Evolutionary conservation across 1,140 invertebrate species (phyloP), one percentile per base, ranked within the genome.

Genomic region (Zelostemma sp.): DNA sequence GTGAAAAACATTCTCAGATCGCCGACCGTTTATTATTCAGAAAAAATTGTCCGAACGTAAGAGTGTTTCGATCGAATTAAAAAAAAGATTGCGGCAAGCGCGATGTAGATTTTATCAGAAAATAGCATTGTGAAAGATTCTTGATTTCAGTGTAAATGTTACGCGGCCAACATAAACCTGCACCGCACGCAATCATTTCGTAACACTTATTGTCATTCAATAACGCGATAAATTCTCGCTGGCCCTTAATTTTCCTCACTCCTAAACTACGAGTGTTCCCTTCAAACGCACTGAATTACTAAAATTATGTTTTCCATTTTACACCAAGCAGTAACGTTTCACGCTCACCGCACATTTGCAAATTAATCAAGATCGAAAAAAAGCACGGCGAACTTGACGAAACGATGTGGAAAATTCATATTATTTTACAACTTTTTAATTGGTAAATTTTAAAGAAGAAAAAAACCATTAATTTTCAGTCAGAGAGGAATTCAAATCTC

Each of bases 191-290:
- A 19, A 53, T 40, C 50, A 41, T 53, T 53, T 41, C 6, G 35
- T 53, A 53, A 17, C 50, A 33, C 50, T 53, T 41, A 40, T 53
- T 53, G 35, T 54, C 51, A 54, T 54, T 54, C 41, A 54, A 54
- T 54, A 54, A 54, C 51, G 51, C 40, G 25, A 54, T 54, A 54
- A 54, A 54, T 43, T 33, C 3, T 54, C 40, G n/a, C 14, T 14
- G 25, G 25, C 51, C 51, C 40, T 54, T 31, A 38, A 54, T 54
- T 54, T 54, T 8, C 51, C 17, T 14, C 18, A 54, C 19, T n/a
- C 14, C 21, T 45, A 54, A 54, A 45, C 38, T 31, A 43, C 51
- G 8, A 45, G 18, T 54, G 41, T 38, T 17, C 48, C 51, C 17
- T n/a, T 43, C 12, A 8, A 40, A 54, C 12, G 40, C 40, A 54